Evolutionary conservation across 2,797 vertebrate genomes (phyloP), one percentile per base, ranked within the genome.

Genomic region (Chelidonichthys spinosus): DNA sequence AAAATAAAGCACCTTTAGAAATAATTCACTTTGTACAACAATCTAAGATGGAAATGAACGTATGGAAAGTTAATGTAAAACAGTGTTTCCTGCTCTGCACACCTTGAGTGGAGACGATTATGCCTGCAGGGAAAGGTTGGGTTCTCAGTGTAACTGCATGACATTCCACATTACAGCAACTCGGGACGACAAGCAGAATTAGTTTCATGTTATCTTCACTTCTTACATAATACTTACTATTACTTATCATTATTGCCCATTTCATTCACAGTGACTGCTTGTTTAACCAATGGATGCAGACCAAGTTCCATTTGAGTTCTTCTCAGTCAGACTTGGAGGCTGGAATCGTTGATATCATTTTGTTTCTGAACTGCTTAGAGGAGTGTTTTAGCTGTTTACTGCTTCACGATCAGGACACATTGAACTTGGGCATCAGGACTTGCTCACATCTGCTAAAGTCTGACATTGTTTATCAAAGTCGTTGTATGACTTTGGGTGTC

Each of bases 41-140:
- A 35, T 18, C 15, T 14, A 66, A 71, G 46, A 65, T 65, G 43
- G 39, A 76, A 62, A 35, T 15, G 42, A 25, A 49, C 35, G 54
- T 74, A 79, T 53, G 67, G 67, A 87, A 81, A 80, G 68, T 74
- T 82, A 64, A 70, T 68, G 59, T 76, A 62, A 78, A 67, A 52
- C 50, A 72, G 11, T 46, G 50, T 82, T 72, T 81, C 78, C 42
- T 78, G 77, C 67, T 79, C 59, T 78, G 40, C 14, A 47, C 69
- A 73, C 46, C 35, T 63, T 39, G 15, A 44, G 53, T 39, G 33
- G 54, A 72, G 72, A 72, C 43, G 52, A 68, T 56, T 79, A 56
- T 72, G 74, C 83, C 79, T 66, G 63, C 56, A 75, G 72, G 72
- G 79, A 89, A 86, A 86, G 74, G 49, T 81, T 83, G 71, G 63